These are phyloP conservation scores for Bradypus variegatus DNA, from an alignment of 2,797 vertebrate genomes.

Conservation along the genomic window DNA sequence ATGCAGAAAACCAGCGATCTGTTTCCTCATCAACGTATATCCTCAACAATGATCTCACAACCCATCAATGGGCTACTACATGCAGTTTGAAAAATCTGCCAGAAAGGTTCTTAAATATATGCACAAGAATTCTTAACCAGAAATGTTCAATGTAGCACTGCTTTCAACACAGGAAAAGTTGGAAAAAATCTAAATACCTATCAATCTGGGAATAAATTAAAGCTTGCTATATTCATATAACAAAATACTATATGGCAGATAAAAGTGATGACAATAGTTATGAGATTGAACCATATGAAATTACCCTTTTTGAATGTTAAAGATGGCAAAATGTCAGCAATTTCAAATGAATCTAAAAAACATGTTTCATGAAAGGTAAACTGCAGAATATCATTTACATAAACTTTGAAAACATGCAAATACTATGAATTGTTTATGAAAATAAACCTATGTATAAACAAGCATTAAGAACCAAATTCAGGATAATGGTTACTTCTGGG, in stretches of 20 bases:
- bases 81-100: background rate
- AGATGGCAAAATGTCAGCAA: background rate
- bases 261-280: background rate
- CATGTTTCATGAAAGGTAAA: conserved; percentile 8
- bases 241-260: background rate
- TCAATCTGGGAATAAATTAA: background rate
- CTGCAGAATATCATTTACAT: background rate
- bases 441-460: background rate
- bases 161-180: conserved; percentile 7
- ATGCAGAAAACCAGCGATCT: conserved; percentile 9
- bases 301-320: conserved; percentile 1
- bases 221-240: background rate
- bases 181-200: background rate
- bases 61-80: background rate
- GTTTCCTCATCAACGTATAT: background rate
- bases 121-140: background rate
- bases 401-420: conserved; percentile 10
- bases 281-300: background rate
- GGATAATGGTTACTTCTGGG: background rate
- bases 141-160: background rate
- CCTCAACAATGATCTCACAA: background rate
- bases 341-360: background rate
- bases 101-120: background rate
- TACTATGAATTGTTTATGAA: background rate
- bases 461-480: background rate